phyloP scores from a whole-genome alignment of 1,140 invertebrate genomes.

The Penaeus chinensis region DNA sequence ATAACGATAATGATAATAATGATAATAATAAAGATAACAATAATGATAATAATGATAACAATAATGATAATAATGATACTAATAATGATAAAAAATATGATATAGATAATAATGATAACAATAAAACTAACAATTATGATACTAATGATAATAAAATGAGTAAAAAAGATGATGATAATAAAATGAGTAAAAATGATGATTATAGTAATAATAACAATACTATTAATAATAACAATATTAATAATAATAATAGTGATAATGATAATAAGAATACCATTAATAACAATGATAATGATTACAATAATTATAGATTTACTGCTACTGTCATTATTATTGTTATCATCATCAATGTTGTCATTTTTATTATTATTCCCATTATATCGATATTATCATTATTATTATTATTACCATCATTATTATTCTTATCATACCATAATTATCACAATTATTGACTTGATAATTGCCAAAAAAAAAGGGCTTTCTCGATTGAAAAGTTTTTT shows the following conservation, averaged over 20 bases:
- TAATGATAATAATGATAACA: slow-evolving; percentile 1
- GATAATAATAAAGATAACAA: not conserved
- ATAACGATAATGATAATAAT: slow-evolving; percentile 3
- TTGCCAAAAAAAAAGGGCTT: too few species aligned
- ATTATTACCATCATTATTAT: too few species aligned
- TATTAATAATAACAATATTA: too few species aligned
- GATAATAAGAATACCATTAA: too few species aligned
- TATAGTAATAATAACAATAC: not conserved
- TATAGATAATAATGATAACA: not conserved
- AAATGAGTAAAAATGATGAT: not conserved
- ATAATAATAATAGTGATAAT: too few species aligned
- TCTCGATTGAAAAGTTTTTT: too few species aligned
- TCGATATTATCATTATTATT: too few species aligned
- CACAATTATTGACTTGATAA: too few species aligned
- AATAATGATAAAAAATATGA: not conserved
- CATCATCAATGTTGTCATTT: too few species aligned
- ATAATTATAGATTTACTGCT: not conserved
- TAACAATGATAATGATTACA: not conserved
- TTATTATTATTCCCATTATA: too few species aligned
- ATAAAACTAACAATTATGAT: not conserved
- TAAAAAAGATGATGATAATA: not conserved
- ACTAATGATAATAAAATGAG: not conserved
- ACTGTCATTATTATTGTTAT: too few species aligned
- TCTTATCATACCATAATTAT: too few species aligned
- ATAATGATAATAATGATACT: not conserved